Percentiles rank a stretch among this genome's conserved stretches.
Conservation (phyloP, 2,888 invertebrate genomes). For the Apotomis betuletana region DNA sequence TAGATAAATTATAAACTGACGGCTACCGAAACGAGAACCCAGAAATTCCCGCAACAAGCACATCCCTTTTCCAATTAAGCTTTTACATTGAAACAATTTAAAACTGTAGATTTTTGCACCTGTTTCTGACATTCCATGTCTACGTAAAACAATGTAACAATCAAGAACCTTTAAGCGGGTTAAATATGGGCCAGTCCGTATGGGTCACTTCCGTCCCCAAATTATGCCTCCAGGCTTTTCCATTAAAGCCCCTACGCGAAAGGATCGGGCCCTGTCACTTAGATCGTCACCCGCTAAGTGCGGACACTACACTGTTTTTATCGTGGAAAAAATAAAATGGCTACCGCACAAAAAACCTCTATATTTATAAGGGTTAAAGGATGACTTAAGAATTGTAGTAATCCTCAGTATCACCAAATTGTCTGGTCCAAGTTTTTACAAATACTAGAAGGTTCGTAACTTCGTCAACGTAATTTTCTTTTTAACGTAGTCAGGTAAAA, state of each 20-base stretch:
- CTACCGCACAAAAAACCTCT: not conserved
- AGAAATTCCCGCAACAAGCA: no score
- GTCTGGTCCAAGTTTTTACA: no score
- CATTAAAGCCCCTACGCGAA: not conserved
- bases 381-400: no score
- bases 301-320: not conserved
- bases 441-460: no score
- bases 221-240: not conserved
- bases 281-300: not conserved
- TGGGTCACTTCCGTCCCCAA: not conserved
- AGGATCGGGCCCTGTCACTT: not conserved
- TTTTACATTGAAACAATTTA: not conserved
- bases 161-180: not conserved
- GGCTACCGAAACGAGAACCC: no score
- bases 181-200: not conserved
- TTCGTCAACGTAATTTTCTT: no score
- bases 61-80: no score
- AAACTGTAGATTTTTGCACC: not conserved
- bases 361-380: no score
- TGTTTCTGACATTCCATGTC: not conserved
- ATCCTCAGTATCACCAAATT: no score
- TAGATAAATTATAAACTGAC: no score
- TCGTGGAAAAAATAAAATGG: not conserved
- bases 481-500: no score
- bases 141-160: constrained; percentile 2